These are phyloP conservation scores for Tetragonisca angustula DNA, from an alignment of 2,888 invertebrate genomes.

Conservation along the genomic window DNA sequence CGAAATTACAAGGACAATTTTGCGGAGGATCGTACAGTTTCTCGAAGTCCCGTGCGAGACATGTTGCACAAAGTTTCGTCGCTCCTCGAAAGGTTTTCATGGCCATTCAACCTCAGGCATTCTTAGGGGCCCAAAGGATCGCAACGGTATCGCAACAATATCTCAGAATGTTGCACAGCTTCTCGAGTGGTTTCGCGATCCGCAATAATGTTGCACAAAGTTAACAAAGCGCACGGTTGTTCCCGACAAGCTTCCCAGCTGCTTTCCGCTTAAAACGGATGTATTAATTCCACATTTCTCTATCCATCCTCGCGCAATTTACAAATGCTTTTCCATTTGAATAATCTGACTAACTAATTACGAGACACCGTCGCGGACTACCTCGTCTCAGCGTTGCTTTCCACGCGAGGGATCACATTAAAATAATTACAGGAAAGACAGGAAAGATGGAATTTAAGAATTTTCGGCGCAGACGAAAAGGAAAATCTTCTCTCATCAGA, in stretches of 20 bases:
- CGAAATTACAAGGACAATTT: background rate
- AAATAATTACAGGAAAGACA: background rate
- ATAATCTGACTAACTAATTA: background rate
- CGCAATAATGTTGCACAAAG: no score
- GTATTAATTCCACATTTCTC: conserved; percentile 1
- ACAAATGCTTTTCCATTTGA: background rate
- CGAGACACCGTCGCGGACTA: background rate
- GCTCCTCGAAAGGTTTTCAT: background rate
- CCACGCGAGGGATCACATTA: background rate
- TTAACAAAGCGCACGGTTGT: background rate
- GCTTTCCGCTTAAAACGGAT: background rate
- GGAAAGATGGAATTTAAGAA: no score
- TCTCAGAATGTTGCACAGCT: background rate
- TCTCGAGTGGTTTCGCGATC: background rate
- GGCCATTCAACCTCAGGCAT: background rate
- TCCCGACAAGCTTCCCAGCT: background rate
- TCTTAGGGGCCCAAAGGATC: background rate
- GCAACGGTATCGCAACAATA: no score
- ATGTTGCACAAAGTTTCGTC: background rate
- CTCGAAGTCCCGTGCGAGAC: background rate
- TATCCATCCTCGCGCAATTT: background rate
- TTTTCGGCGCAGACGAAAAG: no score
- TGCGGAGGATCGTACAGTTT: background rate
- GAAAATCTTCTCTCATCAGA: no score
- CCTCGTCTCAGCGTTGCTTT: background rate